phyloP scores from a whole-genome alignment of 1,140 invertebrate species.

The Pseudomyrmex pallidus region DNA sequence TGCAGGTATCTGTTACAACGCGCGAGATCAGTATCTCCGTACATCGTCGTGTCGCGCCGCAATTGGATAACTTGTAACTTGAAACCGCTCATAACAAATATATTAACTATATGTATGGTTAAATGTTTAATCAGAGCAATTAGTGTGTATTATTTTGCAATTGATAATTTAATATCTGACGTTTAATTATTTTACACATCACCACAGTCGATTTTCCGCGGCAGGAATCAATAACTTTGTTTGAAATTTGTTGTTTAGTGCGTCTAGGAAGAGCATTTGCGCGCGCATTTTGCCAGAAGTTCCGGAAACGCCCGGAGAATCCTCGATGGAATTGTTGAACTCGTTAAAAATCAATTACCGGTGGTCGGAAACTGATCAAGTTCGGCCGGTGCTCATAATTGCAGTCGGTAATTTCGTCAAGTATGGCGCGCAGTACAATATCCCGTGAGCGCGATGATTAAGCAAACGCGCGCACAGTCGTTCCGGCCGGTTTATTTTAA shows the following conservation, averaged over 20 bases:
- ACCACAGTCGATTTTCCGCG: too few species aligned
- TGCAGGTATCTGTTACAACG: background rate
- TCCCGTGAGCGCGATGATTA: conserved; percentile 50
- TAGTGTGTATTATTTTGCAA: background rate
- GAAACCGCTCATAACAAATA: background rate
- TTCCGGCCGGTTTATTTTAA: conserved; percentile 52
- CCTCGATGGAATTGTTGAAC: conserved; percentile 36
- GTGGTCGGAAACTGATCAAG: conserved; percentile 46
- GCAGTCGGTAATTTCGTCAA: conserved; percentile 52
- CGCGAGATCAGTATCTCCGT: background rate
- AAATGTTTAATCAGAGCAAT: background rate
- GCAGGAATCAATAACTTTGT: too few species aligned
- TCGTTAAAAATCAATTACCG: conserved; percentile 57
- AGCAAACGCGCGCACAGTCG: conserved; percentile 9
- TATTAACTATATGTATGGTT: background rate
- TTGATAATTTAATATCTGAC: too few species aligned
- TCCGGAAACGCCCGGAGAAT: background rate
- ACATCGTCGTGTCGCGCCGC: too few species aligned
- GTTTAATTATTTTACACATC: too few species aligned
- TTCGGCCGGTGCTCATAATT: conserved; percentile 39
- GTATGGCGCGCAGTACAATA: conserved; percentile 41
- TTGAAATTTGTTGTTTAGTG: background rate
- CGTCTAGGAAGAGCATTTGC: background rate
- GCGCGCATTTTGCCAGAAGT: background rate
- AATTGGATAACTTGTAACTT: background rate